Conservation (phyloP, 2,113 vertebrate species). For the Neogobius melanostomus region DNA sequence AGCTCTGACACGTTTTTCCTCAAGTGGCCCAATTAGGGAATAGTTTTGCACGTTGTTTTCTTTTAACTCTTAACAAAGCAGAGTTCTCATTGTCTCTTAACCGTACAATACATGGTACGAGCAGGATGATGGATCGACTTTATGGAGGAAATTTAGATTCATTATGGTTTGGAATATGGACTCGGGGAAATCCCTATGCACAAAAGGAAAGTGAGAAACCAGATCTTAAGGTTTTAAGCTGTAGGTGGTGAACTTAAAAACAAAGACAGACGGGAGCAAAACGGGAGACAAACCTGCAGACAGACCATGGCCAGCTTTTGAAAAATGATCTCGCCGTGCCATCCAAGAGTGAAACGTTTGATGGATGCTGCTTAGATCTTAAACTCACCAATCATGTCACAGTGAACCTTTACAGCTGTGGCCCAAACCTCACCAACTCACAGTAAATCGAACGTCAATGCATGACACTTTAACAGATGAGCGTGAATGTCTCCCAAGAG, state of each 20-base stretch:
- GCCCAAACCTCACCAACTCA: slow-evolving; percentile 25
- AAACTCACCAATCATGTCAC: slow-evolving; percentile 27
- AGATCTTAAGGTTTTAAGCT: slow-evolving; percentile 25
- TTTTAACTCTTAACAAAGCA: slow-evolving; percentile 29
- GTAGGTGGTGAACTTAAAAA: slow-evolving; percentile 32
- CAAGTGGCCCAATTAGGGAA: slow-evolving; percentile 61
- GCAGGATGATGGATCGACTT: slow-evolving; percentile 42
- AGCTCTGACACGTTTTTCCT: slow-evolving; percentile 59
- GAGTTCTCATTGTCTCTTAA: slow-evolving; percentile 36
- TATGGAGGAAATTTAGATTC: slow-evolving; percentile 51
- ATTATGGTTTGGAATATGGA: slow-evolving; percentile 40
- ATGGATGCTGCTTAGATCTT: slow-evolving; percentile 14
- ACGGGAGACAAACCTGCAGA: slow-evolving; percentile 21
- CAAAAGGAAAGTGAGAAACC: slow-evolving; percentile 51
- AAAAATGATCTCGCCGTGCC: slow-evolving; percentile 19
- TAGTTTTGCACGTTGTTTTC: slow-evolving; percentile 37
- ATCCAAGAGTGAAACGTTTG: slow-evolving; percentile 13
- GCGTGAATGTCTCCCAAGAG: slow-evolving; percentile 44
- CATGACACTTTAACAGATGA: slow-evolving; percentile 44
- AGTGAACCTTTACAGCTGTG: slow-evolving; percentile 24
- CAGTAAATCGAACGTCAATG: slow-evolving; percentile 24
- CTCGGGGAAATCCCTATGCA: slow-evolving; percentile 49
- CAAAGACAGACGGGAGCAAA: slow-evolving; percentile 33
- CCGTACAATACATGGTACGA: slow-evolving; percentile 6
- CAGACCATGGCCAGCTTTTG: slow-evolving; percentile 1